Evolutionary conservation across 1,140 invertebrate genomes (phyloP).

Genomic region (Colletes latitarsis): DNA sequence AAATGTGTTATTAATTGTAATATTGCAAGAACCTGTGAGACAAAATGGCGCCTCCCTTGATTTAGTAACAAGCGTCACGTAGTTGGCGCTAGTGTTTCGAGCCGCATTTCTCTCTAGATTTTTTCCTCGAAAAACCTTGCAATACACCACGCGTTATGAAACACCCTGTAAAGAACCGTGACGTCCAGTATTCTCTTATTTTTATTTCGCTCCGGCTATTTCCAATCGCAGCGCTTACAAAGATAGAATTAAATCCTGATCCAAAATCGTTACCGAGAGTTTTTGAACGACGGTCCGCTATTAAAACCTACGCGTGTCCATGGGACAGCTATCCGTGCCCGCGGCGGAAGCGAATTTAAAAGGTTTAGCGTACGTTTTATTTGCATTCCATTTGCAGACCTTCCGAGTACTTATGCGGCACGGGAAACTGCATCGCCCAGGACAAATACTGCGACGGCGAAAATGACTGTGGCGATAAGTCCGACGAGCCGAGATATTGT

Average conservation of each 20-base stretch:
- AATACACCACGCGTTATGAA: too few relatives aligned
- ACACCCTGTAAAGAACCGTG: too few relatives aligned
- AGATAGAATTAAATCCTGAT: constrained; percentile 3
- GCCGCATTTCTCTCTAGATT: too few relatives aligned
- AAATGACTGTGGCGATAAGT: constrained; percentile 89
- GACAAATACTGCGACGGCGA: constrained; percentile 90
- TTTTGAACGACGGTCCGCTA: neutral
- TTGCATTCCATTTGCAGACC: constrained; percentile 75
- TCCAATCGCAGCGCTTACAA: neutral
- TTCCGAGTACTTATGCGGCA: constrained; percentile 85
- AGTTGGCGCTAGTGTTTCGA: too few relatives aligned
- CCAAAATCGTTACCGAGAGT: neutral
- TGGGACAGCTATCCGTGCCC: neutral
- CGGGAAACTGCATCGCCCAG: constrained; percentile 87
- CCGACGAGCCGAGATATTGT: constrained; percentile 89
- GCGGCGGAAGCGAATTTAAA: neutral
- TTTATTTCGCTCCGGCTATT: neutral
- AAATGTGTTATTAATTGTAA: too few relatives aligned
- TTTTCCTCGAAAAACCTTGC: too few relatives aligned
- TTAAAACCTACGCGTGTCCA: neutral
- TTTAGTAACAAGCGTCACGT: too few relatives aligned
- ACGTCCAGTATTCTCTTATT: neutral
- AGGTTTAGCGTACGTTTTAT: constrained; percentile 3
- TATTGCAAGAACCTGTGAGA: too few relatives aligned
- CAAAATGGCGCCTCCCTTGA: too few relatives aligned